Conservation (phyloP, 2,113 vertebrate species). For the Chroicocephalus ridibundus region DNA sequence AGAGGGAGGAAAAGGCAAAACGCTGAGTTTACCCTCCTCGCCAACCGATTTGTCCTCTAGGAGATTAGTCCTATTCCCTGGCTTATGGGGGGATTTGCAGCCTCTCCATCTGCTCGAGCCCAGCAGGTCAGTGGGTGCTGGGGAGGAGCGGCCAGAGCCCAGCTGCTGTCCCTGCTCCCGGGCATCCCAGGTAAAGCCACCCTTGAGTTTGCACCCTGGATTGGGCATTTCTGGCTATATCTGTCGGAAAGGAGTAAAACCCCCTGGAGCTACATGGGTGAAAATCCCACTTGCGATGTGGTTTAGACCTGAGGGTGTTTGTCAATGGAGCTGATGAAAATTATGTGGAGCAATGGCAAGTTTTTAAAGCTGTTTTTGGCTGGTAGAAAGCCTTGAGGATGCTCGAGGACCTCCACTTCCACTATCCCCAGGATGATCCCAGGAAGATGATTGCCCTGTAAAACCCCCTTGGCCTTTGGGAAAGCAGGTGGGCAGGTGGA, state of each 20-base stretch:
- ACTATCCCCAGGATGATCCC: background rate
- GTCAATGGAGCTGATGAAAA: background rate
- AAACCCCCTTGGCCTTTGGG: background rate
- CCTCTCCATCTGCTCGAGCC: conserved; percentile 9
- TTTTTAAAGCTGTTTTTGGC: background rate
- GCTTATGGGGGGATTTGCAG: background rate
- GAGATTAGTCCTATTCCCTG: conserved; percentile 34
- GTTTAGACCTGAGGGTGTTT: background rate
- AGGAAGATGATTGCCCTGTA: background rate
- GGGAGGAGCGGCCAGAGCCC: background rate
- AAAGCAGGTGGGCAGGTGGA: background rate
- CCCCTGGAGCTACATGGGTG: fast-evolving
- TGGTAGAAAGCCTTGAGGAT: background rate
- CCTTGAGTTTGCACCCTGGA: background rate
- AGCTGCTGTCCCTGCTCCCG: background rate
- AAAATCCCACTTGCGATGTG: background rate
- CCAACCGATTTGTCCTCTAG: background rate
- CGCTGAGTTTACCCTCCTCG: fast-evolving
- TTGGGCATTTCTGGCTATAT: background rate
- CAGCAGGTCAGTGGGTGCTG: background rate
- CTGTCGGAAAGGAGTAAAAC: background rate
- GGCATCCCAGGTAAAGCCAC: background rate
- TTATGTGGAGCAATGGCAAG: background rate
- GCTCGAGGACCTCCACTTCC: background rate
- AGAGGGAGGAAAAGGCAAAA: background rate